Evolutionary conservation across 2,797 vertebrate species (phyloP).

Genomic region (Limnodromus scolopaceus): DNA sequence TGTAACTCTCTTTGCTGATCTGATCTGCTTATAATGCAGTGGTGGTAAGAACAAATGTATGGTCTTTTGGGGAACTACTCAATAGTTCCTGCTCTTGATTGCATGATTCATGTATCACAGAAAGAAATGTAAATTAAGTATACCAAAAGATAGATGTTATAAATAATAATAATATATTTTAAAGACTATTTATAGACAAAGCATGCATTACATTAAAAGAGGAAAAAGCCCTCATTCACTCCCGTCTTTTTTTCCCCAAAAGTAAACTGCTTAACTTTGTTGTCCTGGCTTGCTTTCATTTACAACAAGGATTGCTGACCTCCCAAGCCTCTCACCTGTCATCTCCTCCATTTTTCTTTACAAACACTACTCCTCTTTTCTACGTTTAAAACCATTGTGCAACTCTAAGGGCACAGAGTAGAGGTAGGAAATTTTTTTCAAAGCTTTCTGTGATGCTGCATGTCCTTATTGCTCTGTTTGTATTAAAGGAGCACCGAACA

Average conservation of each 20-base stretch:
- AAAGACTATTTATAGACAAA: background rate
- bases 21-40: background rate
- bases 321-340: background rate
- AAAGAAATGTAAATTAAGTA: constrained; percentile 14
- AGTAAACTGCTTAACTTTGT: background rate
- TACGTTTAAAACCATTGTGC: background rate
- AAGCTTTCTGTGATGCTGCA: background rate
- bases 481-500: background rate
- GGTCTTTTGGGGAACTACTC: background rate
- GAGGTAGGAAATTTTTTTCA: background rate
- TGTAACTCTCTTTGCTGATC: background rate
- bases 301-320: background rate
- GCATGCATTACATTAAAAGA: background rate
- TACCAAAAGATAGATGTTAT: background rate
- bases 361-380: background rate
- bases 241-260: background rate
- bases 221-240: background rate
- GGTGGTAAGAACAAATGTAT: background rate
- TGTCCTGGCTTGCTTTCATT: background rate
- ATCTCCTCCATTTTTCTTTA: background rate
- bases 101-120: background rate
- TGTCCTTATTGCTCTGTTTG: background rate
- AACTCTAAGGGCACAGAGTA: background rate
- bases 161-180: background rate
- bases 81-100: background rate